Conservation (phyloP, 2,888 invertebrate species). For the Oscheius sp. region DNA sequence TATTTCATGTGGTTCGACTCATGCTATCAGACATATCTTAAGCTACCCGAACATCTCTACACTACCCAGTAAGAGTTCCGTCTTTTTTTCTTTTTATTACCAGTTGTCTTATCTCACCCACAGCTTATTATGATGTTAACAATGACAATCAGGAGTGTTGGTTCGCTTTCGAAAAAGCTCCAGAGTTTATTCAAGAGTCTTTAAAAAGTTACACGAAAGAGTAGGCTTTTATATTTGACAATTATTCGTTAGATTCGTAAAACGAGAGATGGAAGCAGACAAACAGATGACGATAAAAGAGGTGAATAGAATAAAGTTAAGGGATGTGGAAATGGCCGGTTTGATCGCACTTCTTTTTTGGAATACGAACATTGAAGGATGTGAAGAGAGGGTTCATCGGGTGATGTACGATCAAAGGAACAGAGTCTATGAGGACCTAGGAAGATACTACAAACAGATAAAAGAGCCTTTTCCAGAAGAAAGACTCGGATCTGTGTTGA, state of each 20-base stretch:
- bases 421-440: not conserved
- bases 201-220: not conserved
- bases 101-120: not conserved
- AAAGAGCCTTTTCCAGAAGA: not conserved
- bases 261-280: not conserved
- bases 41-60: conserved; percentile 9
- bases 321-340: not conserved
- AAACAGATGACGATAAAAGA: not conserved
- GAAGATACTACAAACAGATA: not conserved
- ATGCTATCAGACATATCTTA: not conserved
- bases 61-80: not conserved
- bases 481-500: conserved; percentile 2
- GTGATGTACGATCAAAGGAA: not conserved
- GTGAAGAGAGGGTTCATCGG: not conserved
- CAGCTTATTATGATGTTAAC: not conserved
- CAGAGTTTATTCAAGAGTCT: conserved; percentile 8
- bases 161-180: not conserved
- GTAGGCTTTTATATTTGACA: not conserved
- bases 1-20: not conserved
- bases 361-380: not conserved
- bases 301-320: not conserved
- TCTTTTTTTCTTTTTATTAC: not conserved
- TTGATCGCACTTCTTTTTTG: conserved; percentile 1
- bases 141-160: not conserved
- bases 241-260: not conserved